Percentiles rank a stretch among this genome's conserved stretches.
Conservation (phyloP, 2,888 invertebrate genomes). For the Megamerina dolium region DNA sequence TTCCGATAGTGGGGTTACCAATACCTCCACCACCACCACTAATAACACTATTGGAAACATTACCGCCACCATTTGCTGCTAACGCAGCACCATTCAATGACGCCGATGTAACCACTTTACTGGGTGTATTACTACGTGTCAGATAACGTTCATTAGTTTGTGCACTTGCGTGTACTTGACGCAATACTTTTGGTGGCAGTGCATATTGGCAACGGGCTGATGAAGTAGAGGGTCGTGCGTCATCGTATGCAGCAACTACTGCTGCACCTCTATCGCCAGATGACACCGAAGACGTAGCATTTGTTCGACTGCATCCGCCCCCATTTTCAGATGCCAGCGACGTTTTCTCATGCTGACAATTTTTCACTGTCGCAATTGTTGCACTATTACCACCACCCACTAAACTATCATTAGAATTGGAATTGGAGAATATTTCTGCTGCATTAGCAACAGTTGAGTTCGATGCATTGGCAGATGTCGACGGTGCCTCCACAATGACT, state of each 20-base stretch:
- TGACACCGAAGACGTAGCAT: conserved; percentile 21
- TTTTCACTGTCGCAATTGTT: conserved; percentile 24
- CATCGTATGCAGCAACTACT: conserved; percentile 20
- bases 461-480: conserved; percentile 16
- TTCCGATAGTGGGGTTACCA: conserved; percentile 7
- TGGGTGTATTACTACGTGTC: conserved; percentile 12
- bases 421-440: conserved; percentile 38
- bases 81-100: conserved; percentile 17
- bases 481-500: conserved; percentile 27
- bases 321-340: conserved; percentile 15
- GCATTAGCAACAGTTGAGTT: conserved; percentile 5
- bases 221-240: conserved; percentile 42
- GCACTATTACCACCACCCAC: conserved; percentile 24
- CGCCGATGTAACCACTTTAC: not conserved
- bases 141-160: conserved; percentile 43
- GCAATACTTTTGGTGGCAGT: conserved; percentile 29
- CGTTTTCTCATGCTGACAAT: conserved; percentile 16
- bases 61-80: conserved; percentile 25
- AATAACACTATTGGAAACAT: conserved; percentile 22
- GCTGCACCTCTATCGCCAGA: conserved; percentile 16
- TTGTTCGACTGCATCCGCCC: conserved; percentile 39
- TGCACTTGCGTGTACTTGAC: conserved; percentile 43
- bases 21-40: conserved; percentile 1
- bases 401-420: conserved; percentile 45
- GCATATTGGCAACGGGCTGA: conserved; percentile 43